Evolutionary conservation across 1,140 invertebrate genomes (phyloP), one percentile per base, ranked within the genome.

Genomic region (Brachystomella parvula): DNA sequence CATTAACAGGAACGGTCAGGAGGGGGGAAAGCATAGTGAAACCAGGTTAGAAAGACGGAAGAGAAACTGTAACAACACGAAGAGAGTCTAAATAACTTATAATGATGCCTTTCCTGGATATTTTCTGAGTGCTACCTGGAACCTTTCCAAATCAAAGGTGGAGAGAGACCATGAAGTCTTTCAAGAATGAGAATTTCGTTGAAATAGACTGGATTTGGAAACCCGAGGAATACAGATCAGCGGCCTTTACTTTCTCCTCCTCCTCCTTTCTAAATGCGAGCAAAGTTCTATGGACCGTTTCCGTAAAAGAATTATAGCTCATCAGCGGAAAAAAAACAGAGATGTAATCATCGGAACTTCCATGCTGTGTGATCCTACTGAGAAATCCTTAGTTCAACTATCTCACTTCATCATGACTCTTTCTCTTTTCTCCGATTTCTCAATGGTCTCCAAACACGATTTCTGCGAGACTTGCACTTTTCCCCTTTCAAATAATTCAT

Each of bases 101-200:
- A 67, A 71, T 71, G 66, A 65, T 53, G 61, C 47, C 24, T 62
- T 32, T 19, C 3, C 30, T 64, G 30, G 31, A 47, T 47, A 71
- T 53, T 63, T 68, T 65, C 64, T 47, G 65, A 71, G 67, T 70
- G 66, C 63, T 68, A 71, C 66, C 70, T 71, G 70, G 70, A 71
- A 68, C 21, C 59, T 21, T 68, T 68, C 70, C 68, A 71, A 71
- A 66, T 63, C 66, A 63, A 66, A 71, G 65, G 65, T 65, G 61
- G 61, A 30, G 49, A 63, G 60, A n/a, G n/a, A n/a, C n/a, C n/a
- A n/a, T n/a, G n/a, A n/a, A n/a, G n/a, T n/a, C n/a, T n/a, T n/a
- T n/a, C n/a, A n/a, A n/a, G n/a, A n/a, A n/a, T n/a, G n/a, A n/a
- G n/a, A n/a, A n/a, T n/a, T n/a, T n/a, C n/a, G n/a, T n/a, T n/a